Base-by-base conservation (phyloP, 2,113 vertebrate species). In the Silurus meridionalis region DNA sequence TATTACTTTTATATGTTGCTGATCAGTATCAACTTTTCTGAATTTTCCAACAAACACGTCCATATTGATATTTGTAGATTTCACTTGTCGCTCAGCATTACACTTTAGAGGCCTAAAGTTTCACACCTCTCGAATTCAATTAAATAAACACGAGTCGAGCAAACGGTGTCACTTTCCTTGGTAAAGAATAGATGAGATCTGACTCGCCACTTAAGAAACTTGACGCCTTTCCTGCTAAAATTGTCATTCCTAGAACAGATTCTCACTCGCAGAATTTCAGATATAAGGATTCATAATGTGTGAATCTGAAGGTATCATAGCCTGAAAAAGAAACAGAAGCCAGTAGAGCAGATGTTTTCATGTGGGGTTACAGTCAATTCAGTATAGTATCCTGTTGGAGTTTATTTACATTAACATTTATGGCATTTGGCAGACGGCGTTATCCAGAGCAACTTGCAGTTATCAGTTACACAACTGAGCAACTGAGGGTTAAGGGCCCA, bases 131-230 rank as follows among this genome's bases (percentile, higher is more conserved):
- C 23, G 66, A 67, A 82, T 69, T 14, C 78, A 75, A 80, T 80
- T 46, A 83, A 74, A 86, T 80, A 84, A 80, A 69, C 78, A 58
- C 28, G 55, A 69, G 79, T 8, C 14, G 10, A 63, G 75, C 75
- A 63, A 57, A 6, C 10, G 19, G 57, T 88, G 72, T 83, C 9
- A 10, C 80, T 88, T 85, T 84, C 83, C 83, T 6, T 37, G 9
- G 66, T 78, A 19, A 67, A 48, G 85, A 28, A 72, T 64, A 60
- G 67, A 83, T 66, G 74, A 82, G 79, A 37, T 52, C 52, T 52
- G 64, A 21, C 71, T 64, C 78, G 19, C 46, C 8, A 25, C 21
- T 87, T 77, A 15, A 61, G 53, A 67, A 85, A 78, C 60, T 50
- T 37, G 28, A 58, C 28, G 69, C 72, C 21, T 52, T 77, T 58